Base-by-base conservation (phyloP, 2,888 invertebrate genomes). In the Tetheella fluctuosa region DNA sequence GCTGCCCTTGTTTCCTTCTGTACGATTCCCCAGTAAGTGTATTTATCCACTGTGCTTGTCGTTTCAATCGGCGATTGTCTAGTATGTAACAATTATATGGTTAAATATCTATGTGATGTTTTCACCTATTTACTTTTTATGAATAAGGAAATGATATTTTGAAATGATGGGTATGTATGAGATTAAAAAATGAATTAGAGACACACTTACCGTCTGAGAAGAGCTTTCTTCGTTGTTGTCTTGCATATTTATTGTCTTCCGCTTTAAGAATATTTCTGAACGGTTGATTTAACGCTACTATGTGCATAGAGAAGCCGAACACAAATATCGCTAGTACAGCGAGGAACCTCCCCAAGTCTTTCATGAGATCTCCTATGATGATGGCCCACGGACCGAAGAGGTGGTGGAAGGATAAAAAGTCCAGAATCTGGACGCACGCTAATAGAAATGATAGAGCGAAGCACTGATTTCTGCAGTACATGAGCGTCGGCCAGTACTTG, bases 341-440 rank as follows among this genome's bases (percentile, higher is more conserved):
- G 67, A 99, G 95, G 89, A 99, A 99, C 82, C 98, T 94, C n/a
- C 97, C 97, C 73, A 99, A 94, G 88, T 99, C 98, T 86, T 98
- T 98, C 95, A 98, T 96, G 60, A 98, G 94, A 88, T 98, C 97
- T 23, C 99, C 97, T 80, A 99, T 99, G 86, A 99, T 99, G 83
- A 99, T 99, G 37, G 99, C 99, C 99, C 99, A 99, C 0, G 99
- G 99, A 55, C 99, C 99, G 85, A 99, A 99, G 23, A 99, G 94
- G 90, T 99, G 98, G 89, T 99, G 99, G 86, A 99, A 99, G 25
- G 99, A 99, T 57, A 99, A 94, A 88, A 99, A 99, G 93, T 98
- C 98, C 81, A 99, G 94, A 79, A 99, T 98, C 92, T 99, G 99
- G 57, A 99, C 98, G 91, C 99, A 99, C 60, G 99, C 98, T 77